These are phyloP conservation scores for Bhutanitis thaidina DNA, from an alignment of 2,888 invertebrate genomes.

Conservation along the genomic window DNA sequence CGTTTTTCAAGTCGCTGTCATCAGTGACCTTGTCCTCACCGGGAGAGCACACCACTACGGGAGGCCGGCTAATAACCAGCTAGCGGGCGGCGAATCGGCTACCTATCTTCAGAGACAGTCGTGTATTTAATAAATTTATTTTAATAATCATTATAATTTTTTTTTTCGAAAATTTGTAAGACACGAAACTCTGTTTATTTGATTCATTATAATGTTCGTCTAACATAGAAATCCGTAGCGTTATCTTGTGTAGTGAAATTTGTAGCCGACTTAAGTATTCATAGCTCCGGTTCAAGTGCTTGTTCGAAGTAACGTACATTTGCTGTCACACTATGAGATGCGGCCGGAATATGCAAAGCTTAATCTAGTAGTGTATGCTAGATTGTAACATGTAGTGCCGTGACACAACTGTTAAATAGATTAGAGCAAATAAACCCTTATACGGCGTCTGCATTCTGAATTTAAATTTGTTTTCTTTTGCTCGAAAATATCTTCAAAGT, in stretches of 20 bases:
- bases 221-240: no score
- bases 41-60: no score
- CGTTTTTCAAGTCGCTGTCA: no score
- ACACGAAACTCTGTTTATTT: no score
- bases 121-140: no score
- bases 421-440: conserved; percentile 5
- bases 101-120: no score
- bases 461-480: background rate
- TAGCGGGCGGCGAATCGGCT: no score
- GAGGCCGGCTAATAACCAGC: no score
- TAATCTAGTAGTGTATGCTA: conserved; percentile 51
- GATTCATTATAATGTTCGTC: no score
- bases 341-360: conserved; percentile 52
- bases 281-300: conserved; percentile 10
- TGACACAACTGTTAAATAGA: conserved; percentile 23
- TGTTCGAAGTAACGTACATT: conserved; percentile 21
- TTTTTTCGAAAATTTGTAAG: no score
- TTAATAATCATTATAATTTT: no score
- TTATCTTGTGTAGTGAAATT: background rate
- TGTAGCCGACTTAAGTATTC: conserved; percentile 13
- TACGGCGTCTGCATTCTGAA: conserved; percentile 3
- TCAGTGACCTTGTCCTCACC: no score
- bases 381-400: conserved; percentile 35
- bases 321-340: conserved; percentile 14
- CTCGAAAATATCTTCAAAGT: background rate